Evolutionary conservation across 1,140 invertebrate genomes (phyloP), one percentile per base, ranked within the genome.

Genomic region (Ditylenchus dipsaci): DNA sequence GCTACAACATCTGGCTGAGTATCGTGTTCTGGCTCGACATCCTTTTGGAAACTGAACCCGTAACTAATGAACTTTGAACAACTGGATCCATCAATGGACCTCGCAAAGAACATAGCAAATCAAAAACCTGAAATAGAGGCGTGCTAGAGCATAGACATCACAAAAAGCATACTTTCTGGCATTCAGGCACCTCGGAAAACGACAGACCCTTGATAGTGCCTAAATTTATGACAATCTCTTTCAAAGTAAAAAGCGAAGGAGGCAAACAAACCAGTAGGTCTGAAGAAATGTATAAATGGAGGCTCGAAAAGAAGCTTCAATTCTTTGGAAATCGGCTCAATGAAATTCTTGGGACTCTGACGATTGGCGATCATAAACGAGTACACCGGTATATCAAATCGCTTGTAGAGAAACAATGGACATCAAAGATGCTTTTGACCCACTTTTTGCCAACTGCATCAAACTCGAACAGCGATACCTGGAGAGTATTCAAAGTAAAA

Each of bases 341-440:
- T 76, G 26, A 71, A 75, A 38, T 78, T 74, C 9, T 74, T 45
- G 0, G 57, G 72, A 13, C 76, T 78, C n/a, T 78, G 77, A 0
- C 76, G 71, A 57, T 78, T 78, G 8, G 73, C 76, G 23, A 78
- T 78, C 53, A 78, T 64, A 11, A 80, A 49, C 9, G 77, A 76
- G 30, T 78, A 78, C 21, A 49, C 56, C 0, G 76, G 76, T 15
- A 47, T 21, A 29, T 75, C 76, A n/a, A 26, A 7, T 11, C 73
- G 59, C 23, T 68, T 49, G 59, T 78, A 78, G 23, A 76, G 38
- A 47, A 76, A 78, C 23, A 78, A 60, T 19, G 74, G 76, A 21
- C 73, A 26, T 57, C 76, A 23, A 79, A 65, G 17, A 73, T 69
- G n/a, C 29, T 61, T 1, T 56, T 77, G n/a, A 17, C 21, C 73